Percentiles rank a stretch among this genome's conserved stretches.
Conservation (phyloP, 2,888 invertebrate genomes). For the Troglohyphantes excavatus region DNA sequence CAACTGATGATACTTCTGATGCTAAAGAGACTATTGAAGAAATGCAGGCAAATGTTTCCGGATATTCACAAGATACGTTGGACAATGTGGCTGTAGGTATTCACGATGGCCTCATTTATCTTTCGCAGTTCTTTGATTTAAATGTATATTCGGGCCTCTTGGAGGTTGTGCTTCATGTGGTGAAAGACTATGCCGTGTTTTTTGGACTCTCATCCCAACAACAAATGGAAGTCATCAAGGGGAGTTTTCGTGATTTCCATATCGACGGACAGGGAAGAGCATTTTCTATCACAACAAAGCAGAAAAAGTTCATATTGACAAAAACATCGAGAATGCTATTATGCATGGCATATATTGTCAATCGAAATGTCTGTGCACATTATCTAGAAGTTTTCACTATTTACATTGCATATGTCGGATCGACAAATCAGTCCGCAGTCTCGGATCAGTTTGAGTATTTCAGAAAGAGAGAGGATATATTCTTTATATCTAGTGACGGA, state of each 20-base stretch:
- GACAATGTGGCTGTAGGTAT: background rate
- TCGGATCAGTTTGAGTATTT: background rate
- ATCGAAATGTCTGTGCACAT: background rate
- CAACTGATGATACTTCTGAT: no score
- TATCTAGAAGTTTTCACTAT: background rate
- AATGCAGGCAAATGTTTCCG: background rate
- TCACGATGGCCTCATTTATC: background rate
- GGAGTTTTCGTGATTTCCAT: background rate
- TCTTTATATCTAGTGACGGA: background rate
- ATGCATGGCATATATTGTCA: background rate
- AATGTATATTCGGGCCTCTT: background rate
- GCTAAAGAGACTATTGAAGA: no score
- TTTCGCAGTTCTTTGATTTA: background rate
- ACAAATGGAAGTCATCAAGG: background rate
- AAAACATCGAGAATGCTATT: background rate
- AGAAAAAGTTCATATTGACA: background rate
- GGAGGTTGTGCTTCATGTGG: background rate
- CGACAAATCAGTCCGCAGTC: background rate
- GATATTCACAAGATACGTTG: background rate
- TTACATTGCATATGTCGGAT: background rate
- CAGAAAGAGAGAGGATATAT: background rate
- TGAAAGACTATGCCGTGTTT: background rate
- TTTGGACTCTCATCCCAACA: background rate
- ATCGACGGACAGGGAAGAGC: background rate
- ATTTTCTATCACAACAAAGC: background rate